phyloP scores from a whole-genome alignment of 2,888 invertebrate genomes.

The Dynastes grantii region DNA sequence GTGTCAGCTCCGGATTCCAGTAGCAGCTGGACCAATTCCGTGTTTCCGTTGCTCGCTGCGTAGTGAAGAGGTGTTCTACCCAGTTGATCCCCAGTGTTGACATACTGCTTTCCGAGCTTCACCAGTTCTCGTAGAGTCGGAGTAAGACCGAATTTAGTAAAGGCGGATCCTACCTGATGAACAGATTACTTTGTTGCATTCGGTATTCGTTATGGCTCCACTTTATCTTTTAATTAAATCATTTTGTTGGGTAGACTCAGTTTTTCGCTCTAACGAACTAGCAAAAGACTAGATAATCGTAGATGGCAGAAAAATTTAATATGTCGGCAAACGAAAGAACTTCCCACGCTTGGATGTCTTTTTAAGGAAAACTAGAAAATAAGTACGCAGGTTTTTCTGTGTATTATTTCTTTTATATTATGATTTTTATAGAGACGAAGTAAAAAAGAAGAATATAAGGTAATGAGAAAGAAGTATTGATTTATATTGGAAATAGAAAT shows the following conservation, averaged over 20 bases:
- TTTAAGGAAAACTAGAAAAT: too few species aligned
- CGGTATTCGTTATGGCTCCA: constrained; percentile 20
- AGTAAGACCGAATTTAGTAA: constrained; percentile 53
- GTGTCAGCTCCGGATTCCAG: constrained; percentile 56
- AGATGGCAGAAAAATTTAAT: constrained; percentile 20
- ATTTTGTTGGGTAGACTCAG: constrained; percentile 26
- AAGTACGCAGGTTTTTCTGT: too few species aligned
- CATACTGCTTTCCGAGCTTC: constrained; percentile 52
- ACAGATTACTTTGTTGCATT: constrained; percentile 49
- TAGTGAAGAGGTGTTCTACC: constrained; percentile 66
- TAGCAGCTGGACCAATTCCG: constrained; percentile 58
- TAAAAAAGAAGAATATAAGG: not conserved
- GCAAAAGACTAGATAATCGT: constrained; percentile 13
- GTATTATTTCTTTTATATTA: too few species aligned
- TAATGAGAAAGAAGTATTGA: not conserved
- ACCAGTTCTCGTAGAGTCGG: constrained; percentile 51
- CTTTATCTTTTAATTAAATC: constrained; percentile 48
- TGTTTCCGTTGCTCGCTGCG: constrained; percentile 63
- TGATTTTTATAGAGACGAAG: too few species aligned
- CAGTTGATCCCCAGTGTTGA: constrained; percentile 60
- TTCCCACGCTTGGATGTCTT: not conserved
- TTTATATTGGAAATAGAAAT: not conserved
- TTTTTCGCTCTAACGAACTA: constrained; percentile 41
- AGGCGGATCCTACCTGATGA: constrained; percentile 56
- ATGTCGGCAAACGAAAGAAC: not conserved